phyloP scores from a whole-genome alignment of 2,797 vertebrate genomes.

The Acrocephalus scirpaceus region DNA sequence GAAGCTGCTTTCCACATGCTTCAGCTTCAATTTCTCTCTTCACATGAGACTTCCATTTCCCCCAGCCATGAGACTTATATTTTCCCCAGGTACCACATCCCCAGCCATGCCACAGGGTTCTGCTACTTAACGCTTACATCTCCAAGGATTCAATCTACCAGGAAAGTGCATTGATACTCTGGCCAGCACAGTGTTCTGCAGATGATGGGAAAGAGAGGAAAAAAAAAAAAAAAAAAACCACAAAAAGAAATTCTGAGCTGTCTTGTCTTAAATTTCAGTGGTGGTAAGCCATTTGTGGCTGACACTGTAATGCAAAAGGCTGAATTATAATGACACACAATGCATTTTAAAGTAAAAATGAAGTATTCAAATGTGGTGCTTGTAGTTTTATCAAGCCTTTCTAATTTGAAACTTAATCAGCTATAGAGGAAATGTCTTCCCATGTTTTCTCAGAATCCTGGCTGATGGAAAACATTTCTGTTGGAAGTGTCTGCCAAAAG shows the following conservation, averaged over 20 bases:
- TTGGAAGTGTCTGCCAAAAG: slow-evolving; percentile 70
- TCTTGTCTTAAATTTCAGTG: neutral
- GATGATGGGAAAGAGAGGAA: neutral
- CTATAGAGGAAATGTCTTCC: neutral
- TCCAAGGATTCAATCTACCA: neutral
- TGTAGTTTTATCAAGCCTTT: neutral
- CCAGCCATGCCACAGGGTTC: neutral
- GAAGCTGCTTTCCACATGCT: neutral
- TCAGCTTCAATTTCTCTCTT: neutral
- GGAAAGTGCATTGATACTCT: neutral
- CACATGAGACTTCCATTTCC: neutral
- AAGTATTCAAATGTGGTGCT: neutral
- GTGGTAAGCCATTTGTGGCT: neutral
- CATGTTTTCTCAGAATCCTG: slow-evolving; percentile 18
- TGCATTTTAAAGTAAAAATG: neutral
- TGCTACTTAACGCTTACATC: neutral
- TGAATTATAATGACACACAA: neutral
- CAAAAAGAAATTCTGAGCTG: neutral
- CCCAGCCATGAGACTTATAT: neutral
- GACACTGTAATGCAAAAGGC: neutral
- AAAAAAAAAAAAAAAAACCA: neutral
- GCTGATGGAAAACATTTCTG: slow-evolving; percentile 40
- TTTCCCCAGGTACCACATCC: neutral
- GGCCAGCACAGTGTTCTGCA: neutral
- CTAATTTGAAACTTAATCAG: neutral